Conservation (phyloP, 1,140 invertebrate species). For the Grapholita molesta region DNA sequence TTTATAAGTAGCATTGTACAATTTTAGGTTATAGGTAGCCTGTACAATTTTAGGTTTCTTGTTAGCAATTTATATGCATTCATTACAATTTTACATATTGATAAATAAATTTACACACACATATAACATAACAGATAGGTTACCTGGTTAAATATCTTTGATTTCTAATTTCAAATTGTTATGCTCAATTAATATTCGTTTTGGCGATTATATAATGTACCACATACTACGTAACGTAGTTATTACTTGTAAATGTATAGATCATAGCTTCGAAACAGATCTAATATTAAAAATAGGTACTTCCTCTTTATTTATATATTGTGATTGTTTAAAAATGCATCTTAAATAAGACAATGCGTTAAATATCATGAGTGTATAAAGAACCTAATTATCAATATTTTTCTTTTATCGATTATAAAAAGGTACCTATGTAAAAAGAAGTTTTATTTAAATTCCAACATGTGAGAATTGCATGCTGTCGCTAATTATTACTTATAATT, state of each 20-base stretch:
- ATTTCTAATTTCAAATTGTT: not conserved
- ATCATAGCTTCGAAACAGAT: conserved; percentile 8
- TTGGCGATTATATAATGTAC: conserved; percentile 5
- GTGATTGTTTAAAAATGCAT: conserved; percentile 2
- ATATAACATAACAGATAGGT: conserved; percentile 1
- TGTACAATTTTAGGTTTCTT: conserved; percentile 15
- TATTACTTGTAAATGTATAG: conserved; percentile 13
- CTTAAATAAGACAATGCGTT: conserved; percentile 2
- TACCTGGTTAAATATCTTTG: not conserved
- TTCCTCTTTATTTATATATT: conserved; percentile 1
- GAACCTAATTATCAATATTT: conserved; percentile 4
- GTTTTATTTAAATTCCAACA: not conserved
- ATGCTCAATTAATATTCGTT: conserved; percentile 17
- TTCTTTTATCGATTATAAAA: conserved; percentile 15
- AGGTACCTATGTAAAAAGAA: conserved; percentile 1
- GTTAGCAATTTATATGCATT: not conserved
- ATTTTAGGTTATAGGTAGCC: conserved; percentile 14
- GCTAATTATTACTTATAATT: no score
- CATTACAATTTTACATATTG: conserved; percentile 12
- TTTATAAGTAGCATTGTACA: conserved; percentile 13
- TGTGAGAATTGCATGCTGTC: no score
- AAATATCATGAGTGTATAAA: not conserved
- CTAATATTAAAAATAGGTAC: conserved; percentile 9
- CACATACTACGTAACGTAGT: conserved; percentile 4
- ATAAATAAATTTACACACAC: conserved; percentile 15